Conservation (phyloP, 2,797 vertebrate species). For the Ataeniobius toweri region DNA sequence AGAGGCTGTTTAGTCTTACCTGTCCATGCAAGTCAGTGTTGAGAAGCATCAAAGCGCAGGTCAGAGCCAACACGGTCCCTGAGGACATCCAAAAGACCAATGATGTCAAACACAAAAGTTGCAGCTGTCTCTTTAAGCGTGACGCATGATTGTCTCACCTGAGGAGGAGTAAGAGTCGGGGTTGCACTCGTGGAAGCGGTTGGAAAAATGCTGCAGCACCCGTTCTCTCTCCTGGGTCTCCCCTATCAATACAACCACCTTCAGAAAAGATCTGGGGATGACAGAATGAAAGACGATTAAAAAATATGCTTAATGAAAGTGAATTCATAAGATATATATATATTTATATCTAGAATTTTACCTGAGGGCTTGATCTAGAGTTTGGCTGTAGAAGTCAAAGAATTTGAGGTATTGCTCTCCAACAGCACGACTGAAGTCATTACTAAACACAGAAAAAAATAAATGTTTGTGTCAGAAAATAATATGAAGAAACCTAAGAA, state of each 20-base stretch:
- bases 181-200: constrained; percentile 87
- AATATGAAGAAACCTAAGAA: neutral
- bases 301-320: neutral
- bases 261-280: constrained; percentile 83
- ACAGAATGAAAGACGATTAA: neutral
- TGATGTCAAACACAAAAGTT: constrained; percentile 6
- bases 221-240: constrained; percentile 94
- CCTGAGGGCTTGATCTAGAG: constrained; percentile 87
- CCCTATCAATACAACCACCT: constrained; percentile 88
- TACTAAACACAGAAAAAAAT: constrained; percentile 57
- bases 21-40: constrained; percentile 92
- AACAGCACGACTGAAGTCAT: constrained; percentile 81
- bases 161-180: constrained; percentile 77
- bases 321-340: neutral
- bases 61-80: constrained; percentile 87
- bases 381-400: constrained; percentile 87
- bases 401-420: constrained; percentile 89
- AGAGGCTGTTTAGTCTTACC: constrained; percentile 49
- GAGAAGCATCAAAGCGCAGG: constrained; percentile 93
- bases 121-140: neutral
- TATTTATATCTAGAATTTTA: constrained; percentile 50
- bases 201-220: constrained; percentile 87
- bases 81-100: constrained; percentile 26
- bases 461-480: neutral
- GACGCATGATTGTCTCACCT: constrained; percentile 67